These are phyloP conservation scores for Sylvilagus floridanus DNA, from an alignment of 2,797 vertebrate species.

Conservation along the genomic window DNA sequence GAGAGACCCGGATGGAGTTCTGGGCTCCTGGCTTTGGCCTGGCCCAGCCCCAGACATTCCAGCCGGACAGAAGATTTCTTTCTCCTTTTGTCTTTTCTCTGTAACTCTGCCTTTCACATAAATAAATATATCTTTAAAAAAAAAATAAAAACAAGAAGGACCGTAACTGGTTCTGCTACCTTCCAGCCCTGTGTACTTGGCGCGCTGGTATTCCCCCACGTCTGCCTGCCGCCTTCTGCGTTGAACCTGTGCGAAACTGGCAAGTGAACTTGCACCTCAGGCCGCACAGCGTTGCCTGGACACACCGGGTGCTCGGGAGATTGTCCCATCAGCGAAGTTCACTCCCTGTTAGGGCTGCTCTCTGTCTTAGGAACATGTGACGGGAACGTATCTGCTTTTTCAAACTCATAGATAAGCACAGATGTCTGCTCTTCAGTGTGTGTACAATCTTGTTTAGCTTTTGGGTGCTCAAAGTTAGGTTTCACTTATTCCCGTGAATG, in stretches of 20 bases:
- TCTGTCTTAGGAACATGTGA: not conserved
- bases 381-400: not conserved
- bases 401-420: not conserved
- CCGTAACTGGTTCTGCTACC: not conserved
- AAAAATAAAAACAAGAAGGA: too few species aligned
- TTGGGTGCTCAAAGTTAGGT: not conserved
- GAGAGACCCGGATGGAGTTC: too few species aligned
- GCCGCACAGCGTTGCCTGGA: too few species aligned
- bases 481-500: not conserved
- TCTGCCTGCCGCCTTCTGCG: not conserved
- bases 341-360: not conserved
- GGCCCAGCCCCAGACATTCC: too few species aligned
- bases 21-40: too few species aligned
- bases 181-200: not conserved
- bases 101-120: too few species aligned
- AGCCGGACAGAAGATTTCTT: too few species aligned
- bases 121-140: too few species aligned
- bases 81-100: too few species aligned
- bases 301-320: fast-evolving
- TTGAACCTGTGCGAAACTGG: fast-evolving
- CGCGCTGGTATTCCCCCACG: not conserved
- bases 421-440: not conserved
- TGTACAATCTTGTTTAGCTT: not conserved
- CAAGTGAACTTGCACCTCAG: not conserved
- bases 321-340: not conserved